phyloP scores from a whole-genome alignment of 2,797 vertebrate genomes.

The Okamejei kenojei region DNA sequence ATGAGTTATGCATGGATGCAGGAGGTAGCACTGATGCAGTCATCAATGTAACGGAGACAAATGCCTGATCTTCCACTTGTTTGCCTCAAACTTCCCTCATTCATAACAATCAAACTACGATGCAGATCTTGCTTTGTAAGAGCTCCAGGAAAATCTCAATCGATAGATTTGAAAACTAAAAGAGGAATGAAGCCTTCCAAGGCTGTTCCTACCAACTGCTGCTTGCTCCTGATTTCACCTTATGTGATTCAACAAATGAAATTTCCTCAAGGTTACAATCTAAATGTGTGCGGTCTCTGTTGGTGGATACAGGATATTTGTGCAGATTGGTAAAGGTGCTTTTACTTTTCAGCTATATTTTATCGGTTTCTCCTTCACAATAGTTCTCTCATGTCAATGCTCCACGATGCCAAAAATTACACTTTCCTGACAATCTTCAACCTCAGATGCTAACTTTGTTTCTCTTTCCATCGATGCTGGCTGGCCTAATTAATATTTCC shows the following conservation, averaged over 20 bases:
- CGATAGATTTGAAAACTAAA: neutral
- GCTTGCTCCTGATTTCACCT: neutral
- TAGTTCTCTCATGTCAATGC: neutral
- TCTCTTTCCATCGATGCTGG: too few species aligned
- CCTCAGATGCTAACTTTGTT: too few species aligned
- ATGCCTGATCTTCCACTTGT: neutral
- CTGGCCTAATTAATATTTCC: too few species aligned
- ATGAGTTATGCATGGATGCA: too few species aligned
- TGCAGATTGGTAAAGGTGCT: neutral
- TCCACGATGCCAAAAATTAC: neutral
- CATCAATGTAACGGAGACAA: too few species aligned
- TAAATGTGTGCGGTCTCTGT: neutral
- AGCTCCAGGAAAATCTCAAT: neutral
- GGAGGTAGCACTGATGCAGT: too few species aligned
- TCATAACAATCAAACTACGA: neutral
- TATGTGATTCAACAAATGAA: neutral
- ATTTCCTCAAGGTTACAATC: neutral
- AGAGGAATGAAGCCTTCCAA: neutral
- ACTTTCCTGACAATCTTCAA: too few species aligned
- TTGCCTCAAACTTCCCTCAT: neutral
- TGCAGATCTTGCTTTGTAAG: neutral
- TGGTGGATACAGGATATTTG: neutral
- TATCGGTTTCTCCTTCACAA: neutral
- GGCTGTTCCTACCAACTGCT: neutral
- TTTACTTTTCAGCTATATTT: neutral